A percentile compares a stretch with the other conserved stretches of the same genome.
phyloP scores from a whole-genome alignment of 1,140 invertebrate species.

The Oreohelix idahoensis region DNA sequence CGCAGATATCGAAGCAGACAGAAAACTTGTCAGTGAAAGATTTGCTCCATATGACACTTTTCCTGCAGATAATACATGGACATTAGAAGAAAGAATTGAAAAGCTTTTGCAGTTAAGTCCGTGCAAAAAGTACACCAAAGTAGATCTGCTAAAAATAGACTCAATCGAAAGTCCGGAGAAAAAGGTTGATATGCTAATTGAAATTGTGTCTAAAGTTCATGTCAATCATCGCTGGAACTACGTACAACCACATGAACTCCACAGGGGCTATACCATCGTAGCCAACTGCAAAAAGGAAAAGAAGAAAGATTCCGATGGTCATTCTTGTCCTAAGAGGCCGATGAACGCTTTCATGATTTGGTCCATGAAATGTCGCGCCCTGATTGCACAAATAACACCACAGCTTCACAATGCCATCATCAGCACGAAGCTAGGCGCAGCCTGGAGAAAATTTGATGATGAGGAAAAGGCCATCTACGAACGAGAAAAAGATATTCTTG shows the following conservation, averaged over 20 bases:
- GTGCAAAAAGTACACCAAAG: conserved; percentile 12
- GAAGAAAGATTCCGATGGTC: conserved; percentile 34
- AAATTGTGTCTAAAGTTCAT: conserved; percentile 18
- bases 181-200: conserved; percentile 31
- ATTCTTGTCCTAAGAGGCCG: conserved; percentile 27
- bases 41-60: conserved; percentile 26
- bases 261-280: conserved; percentile 19
- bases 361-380: conserved; percentile 26
- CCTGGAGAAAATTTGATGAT: conserved; percentile 11
- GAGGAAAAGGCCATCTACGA: conserved; percentile 29
- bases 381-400: conserved; percentile 31
- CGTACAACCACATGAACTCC: conserved; percentile 29
- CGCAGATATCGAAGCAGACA: conserved; percentile 6
- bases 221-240: conserved; percentile 34
- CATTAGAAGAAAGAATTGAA: conserved; percentile 22
- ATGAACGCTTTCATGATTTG: conserved; percentile 44
- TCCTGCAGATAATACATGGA: conserved; percentile 22
- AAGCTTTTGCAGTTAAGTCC: conserved; percentile 25
- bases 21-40: not conserved
- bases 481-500: conserved; percentile 23
- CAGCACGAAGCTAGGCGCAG: conserved; percentile 22
- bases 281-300: conserved; percentile 39
- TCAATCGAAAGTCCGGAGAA: conserved; percentile 28
- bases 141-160: conserved; percentile 27
- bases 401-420: conserved; percentile 41